Percentiles rank a stretch among this genome's conserved stretches.
These are phyloP conservation scores for Phortica magna DNA, from an alignment of 2,888 invertebrate genomes.

Conservation along the genomic window DNA sequence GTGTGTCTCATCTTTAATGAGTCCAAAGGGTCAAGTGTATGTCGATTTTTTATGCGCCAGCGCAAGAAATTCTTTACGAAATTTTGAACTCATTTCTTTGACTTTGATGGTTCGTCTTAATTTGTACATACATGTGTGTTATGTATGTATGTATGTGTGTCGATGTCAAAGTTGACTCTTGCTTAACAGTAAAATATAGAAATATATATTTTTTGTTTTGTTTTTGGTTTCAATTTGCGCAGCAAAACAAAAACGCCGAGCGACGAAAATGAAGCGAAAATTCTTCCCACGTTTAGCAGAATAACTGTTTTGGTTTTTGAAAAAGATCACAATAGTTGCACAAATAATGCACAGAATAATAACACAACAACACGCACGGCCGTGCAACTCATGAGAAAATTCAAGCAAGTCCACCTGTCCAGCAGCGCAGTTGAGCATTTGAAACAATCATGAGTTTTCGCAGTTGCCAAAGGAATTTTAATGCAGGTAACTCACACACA, in stretches of 20 bases:
- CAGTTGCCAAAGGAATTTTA: slow-evolving; percentile 45
- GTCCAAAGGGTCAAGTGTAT: slow-evolving; percentile 67
- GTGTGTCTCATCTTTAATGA: slow-evolving; percentile 53
- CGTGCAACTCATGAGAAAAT: slow-evolving; percentile 58
- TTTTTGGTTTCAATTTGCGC: slow-evolving; percentile 3
- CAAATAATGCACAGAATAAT: slow-evolving; percentile 6
- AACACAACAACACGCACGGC: not conserved
- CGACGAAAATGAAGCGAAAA: not conserved
- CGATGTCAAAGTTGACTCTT: slow-evolving; percentile 17
- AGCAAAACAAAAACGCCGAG: no score
- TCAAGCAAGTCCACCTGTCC: slow-evolving; percentile 38
- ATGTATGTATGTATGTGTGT: no score
- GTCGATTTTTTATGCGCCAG: slow-evolving; percentile 66
- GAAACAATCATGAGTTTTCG: not conserved
- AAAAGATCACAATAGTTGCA: slow-evolving; percentile 7
- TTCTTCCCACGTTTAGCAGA: slow-evolving; percentile 58
- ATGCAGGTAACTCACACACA: not conserved
- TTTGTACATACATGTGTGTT: no score
- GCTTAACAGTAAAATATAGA: slow-evolving; percentile 25
- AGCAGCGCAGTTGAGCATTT: not conserved
- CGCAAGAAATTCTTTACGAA: slow-evolving; percentile 52
- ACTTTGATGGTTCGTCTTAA: slow-evolving; percentile 1
- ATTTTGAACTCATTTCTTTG: slow-evolving; percentile 45
- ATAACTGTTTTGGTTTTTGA: not conserved
- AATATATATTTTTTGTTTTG: slow-evolving; percentile 35